phyloP scores from a whole-genome alignment of 2,888 invertebrate species.

The Limnephilus rhombicus region DNA sequence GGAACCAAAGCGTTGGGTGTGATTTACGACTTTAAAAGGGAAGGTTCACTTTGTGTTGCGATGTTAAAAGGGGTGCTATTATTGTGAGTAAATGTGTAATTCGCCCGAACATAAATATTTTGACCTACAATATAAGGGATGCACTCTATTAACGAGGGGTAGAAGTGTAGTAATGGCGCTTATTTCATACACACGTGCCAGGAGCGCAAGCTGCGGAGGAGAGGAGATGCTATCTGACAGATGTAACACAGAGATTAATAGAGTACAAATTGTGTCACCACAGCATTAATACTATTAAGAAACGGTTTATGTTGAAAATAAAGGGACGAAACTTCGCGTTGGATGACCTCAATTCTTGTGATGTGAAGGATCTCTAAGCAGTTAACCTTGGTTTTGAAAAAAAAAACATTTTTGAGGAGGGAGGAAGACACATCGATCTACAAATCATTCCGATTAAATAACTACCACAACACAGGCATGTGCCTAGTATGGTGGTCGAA shows the following conservation, averaged over 20 bases:
- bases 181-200: neutral
- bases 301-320: neutral
- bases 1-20: slow-evolving; percentile 48
- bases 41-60: slow-evolving; percentile 26
- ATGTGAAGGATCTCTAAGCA: too few relatives aligned
- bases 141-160: slow-evolving; percentile 28
- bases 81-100: slow-evolving; percentile 48
- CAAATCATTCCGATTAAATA: too few relatives aligned
- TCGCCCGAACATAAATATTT: slow-evolving; percentile 64
- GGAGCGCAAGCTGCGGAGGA: neutral
- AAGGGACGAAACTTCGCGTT: neutral
- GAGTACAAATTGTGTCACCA: neutral
- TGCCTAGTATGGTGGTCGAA: too few relatives aligned
- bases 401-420: too few relatives aligned
- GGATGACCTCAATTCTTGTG: neutral
- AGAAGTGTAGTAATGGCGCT: neutral
- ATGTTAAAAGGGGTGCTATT: slow-evolving; percentile 48
- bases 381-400: too few relatives aligned
- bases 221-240: neutral
- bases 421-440: too few relatives aligned
- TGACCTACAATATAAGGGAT: slow-evolving; percentile 61
- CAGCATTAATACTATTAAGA: neutral
- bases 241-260: neutral
- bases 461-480: too few relatives aligned
- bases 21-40: slow-evolving; percentile 60